Evolutionary conservation across 2,113 vertebrate species (phyloP).

Genomic region (Salminus brasiliensis): DNA sequence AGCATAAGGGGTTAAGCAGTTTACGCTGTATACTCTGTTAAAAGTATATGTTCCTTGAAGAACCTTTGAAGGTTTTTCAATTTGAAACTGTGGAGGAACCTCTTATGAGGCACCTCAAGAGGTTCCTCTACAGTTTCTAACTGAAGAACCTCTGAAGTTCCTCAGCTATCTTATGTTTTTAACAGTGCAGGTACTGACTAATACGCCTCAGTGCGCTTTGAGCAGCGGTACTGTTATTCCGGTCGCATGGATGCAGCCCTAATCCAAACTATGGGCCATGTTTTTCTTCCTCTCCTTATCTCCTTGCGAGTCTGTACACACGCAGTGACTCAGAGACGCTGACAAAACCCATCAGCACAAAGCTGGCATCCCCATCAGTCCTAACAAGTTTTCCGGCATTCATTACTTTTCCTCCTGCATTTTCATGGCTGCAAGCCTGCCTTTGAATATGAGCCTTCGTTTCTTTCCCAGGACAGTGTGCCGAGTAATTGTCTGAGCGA

Average conservation of each 20-base stretch:
- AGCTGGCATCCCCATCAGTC: background rate
- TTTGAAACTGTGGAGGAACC: too few relatives aligned
- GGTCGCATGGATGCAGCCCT: background rate
- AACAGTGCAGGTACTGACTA: too few relatives aligned
- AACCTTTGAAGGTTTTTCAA: too few relatives aligned
- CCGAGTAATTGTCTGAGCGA: background rate
- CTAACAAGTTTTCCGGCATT: conserved; percentile 5
- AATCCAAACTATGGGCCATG: background rate
- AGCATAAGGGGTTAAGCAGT: too few relatives aligned
- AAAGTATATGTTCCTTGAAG: too few relatives aligned
- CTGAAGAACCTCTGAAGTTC: too few relatives aligned
- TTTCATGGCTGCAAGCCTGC: background rate
- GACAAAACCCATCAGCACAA: conserved; percentile 23
- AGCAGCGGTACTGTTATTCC: background rate
- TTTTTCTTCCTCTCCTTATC: background rate
- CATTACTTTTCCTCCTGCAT: conserved; percentile 18
- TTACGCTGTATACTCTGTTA: too few relatives aligned
- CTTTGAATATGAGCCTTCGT: background rate
- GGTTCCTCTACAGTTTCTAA: too few relatives aligned
- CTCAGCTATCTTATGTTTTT: too few relatives aligned
- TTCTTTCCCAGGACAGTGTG: background rate
- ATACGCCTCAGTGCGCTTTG: too few relatives aligned
- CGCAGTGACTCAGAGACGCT: conserved; percentile 18
- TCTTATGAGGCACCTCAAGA: too few relatives aligned
- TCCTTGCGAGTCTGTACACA: background rate